Conservation (phyloP, 2,113 vertebrate genomes). For the Xenotilapia leptura region DNA sequence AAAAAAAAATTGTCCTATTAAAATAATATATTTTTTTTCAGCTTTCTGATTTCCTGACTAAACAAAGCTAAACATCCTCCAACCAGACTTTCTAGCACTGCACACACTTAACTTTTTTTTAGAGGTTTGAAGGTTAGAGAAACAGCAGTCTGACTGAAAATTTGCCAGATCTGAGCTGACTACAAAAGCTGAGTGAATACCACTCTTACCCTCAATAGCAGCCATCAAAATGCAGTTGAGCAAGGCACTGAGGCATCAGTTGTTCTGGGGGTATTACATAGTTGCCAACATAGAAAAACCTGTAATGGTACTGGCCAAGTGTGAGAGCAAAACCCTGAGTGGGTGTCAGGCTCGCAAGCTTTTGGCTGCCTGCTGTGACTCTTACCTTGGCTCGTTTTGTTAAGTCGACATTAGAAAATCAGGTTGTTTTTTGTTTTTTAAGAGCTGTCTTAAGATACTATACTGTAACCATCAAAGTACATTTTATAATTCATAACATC, state of each 20-base stretch:
- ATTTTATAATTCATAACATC: slow-evolving; percentile 52
- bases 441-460: neutral
- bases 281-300: slow-evolving; percentile 2
- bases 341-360: neutral
- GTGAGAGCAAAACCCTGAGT: slow-evolving; percentile 4
- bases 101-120: slow-evolving; percentile 4
- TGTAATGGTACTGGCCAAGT: neutral
- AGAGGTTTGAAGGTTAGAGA: slow-evolving; percentile 5
- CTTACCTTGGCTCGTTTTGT: neutral
- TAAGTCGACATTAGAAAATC: slow-evolving; percentile 1
- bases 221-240: slow-evolving; percentile 30
- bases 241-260: slow-evolving; percentile 24
- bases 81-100: neutral
- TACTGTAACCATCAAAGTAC: slow-evolving; percentile 15
- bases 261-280: neutral
- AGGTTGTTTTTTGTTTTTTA: neutral
- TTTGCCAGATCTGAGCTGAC: slow-evolving; percentile 17
- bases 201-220: slow-evolving; percentile 4
- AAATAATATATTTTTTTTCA: neutral
- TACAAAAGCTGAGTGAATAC: slow-evolving; percentile 12
- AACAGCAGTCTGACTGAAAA: slow-evolving; percentile 15
- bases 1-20: neutral
- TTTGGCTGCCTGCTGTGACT: neutral
- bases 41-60: neutral
- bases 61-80: slow-evolving; percentile 19